Percentiles rank a stretch among this genome's conserved stretches.
Evolutionary conservation across 2,888 invertebrate species (phyloP).

Genomic region (Hemithea aestivaria): DNA sequence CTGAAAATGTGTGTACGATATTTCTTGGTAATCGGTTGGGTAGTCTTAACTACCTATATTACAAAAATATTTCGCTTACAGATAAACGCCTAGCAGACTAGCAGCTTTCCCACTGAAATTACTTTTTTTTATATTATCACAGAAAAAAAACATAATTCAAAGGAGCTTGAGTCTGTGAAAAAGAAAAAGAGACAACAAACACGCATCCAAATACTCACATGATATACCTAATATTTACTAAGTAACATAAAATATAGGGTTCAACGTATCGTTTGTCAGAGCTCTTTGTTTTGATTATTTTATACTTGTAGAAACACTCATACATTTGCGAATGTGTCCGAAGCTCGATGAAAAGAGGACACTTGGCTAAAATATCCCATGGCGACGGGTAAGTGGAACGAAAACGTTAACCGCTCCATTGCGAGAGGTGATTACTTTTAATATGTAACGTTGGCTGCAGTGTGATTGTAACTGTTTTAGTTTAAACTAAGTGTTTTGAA

Average conservation of each 20-base stretch:
- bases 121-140: no score
- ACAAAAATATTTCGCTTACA: no score
- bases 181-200: no score
- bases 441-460: conserved; percentile 4
- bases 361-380: conserved; percentile 14
- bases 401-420: conserved; percentile 18
- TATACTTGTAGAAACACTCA: not conserved
- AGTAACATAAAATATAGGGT: no score
- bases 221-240: no score
- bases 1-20: no score
- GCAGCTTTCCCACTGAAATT: no score
- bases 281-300: conserved; percentile 18
- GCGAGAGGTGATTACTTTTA: conserved; percentile 15
- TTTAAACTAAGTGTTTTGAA: no score
- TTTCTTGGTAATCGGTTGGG: no score
- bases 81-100: not conserved
- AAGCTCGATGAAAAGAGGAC: conserved; percentile 9
- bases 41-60: not conserved
- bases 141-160: conserved; percentile 1
- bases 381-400: conserved; percentile 14
- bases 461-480: not conserved
- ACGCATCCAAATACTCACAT: no score
- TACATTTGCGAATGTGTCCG: conserved; percentile 11
- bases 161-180: no score
- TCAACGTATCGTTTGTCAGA: conserved; percentile 17